Percentiles rank a stretch among this genome's conserved stretches.
Evolutionary conservation across 1,140 invertebrate genomes (phyloP).

Genomic region (Drosophila virilis): DNA sequence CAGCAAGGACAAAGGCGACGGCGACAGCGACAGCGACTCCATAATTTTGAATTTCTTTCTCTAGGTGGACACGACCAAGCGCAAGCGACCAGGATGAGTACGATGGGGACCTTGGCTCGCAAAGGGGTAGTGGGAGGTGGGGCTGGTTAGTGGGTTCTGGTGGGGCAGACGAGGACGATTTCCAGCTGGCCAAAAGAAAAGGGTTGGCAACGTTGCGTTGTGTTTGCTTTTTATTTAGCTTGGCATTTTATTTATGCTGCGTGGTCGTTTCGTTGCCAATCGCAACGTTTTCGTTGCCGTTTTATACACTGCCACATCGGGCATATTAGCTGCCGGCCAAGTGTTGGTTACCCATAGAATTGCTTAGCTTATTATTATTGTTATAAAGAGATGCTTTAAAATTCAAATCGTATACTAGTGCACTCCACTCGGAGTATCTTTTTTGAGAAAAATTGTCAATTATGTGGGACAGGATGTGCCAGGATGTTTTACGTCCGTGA

Average conservation of each 20-base stretch:
- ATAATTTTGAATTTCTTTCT: constrained; percentile 75
- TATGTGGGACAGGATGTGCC: constrained; percentile 24
- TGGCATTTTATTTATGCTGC: constrained; percentile 79
- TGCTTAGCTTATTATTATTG: no score
- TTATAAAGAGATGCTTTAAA: no score
- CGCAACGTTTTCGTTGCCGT: constrained; percentile 31
- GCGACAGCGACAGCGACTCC: constrained; percentile 42
- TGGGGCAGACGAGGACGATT: constrained; percentile 2
- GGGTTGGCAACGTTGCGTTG: constrained; percentile 36
- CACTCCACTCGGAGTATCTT: no score
- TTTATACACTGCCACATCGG: constrained; percentile 17
- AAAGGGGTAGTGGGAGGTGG: neutral
- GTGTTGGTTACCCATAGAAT: no score
- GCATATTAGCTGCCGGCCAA: constrained; percentile 1
- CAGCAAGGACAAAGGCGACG: constrained; percentile 24
- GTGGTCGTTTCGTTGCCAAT: constrained; percentile 70
- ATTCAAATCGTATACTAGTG: no score
- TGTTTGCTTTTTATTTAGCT: constrained; percentile 59
- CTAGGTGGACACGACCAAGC: constrained; percentile 27
- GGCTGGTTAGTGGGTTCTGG: neutral
- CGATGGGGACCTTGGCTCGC: constrained; percentile 1
- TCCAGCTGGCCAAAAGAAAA: constrained; percentile 46
- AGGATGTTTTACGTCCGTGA: constrained; percentile 6
- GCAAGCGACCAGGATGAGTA: constrained; percentile 41
- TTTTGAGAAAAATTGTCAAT: no score